Conservation (phyloP, 1,140 invertebrate species). For the Zaprionus inermis region DNA sequence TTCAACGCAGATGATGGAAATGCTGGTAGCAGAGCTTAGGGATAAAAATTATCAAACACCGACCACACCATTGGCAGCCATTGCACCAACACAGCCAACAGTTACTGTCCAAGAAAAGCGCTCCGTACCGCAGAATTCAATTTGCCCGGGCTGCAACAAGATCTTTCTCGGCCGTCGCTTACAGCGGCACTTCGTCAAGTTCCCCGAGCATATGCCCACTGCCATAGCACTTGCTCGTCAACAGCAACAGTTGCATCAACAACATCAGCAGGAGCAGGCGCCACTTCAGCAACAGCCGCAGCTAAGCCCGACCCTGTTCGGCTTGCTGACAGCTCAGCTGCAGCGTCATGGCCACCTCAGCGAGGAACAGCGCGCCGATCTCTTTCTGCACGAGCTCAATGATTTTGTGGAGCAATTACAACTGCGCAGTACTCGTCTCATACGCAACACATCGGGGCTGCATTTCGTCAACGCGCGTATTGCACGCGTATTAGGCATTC, state of each 20-base stretch:
- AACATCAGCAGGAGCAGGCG: not conserved
- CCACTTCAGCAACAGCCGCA: constrained; percentile 1
- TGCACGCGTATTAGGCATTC: constrained; percentile 74
- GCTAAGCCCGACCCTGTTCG: constrained; percentile 55
- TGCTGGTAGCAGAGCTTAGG: constrained; percentile 54
- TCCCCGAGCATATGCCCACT: constrained; percentile 72
- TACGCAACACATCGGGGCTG: constrained; percentile 77
- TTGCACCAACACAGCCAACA: not conserved
- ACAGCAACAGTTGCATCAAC: constrained; percentile 10
- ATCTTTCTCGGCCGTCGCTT: constrained; percentile 76
- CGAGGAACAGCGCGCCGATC: constrained; percentile 80
- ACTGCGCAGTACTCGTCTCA: constrained; percentile 73
- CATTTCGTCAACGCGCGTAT: constrained; percentile 73
- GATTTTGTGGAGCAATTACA: constrained; percentile 80
- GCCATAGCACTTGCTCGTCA: constrained; percentile 18
- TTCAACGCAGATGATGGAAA: constrained; percentile 38
- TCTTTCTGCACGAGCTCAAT: constrained; percentile 74
- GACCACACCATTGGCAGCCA: not conserved
- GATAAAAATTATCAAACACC: constrained; percentile 65
- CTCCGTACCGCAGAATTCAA: constrained; percentile 62
- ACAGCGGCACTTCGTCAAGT: constrained; percentile 75
- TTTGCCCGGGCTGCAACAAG: constrained; percentile 77
- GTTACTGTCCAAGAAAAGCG: constrained; percentile 18
- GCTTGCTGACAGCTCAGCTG: constrained; percentile 64
- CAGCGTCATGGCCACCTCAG: constrained; percentile 66